Evolutionary conservation across 2,797 vertebrate species (phyloP).

Genomic region (Characodon lateralis): DNA sequence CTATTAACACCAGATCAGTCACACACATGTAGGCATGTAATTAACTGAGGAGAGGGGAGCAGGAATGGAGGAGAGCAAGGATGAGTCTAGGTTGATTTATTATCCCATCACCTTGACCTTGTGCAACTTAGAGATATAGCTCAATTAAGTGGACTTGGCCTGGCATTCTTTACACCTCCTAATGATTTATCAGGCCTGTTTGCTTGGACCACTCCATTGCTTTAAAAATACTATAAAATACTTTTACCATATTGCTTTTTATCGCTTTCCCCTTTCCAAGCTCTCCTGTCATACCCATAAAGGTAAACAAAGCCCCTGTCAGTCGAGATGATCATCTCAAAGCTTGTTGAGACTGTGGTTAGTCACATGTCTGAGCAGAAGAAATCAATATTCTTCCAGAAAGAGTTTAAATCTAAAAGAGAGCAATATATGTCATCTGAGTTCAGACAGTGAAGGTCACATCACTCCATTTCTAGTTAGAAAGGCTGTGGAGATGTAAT

Average conservation of each 20-base stretch:
- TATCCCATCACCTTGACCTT: constrained; percentile 79
- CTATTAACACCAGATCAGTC: constrained; percentile 72
- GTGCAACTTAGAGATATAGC: constrained; percentile 68
- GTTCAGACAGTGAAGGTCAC: constrained; percentile 53
- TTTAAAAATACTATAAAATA: background rate
- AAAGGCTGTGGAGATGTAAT: constrained; percentile 18
- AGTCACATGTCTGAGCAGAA: constrained; percentile 14
- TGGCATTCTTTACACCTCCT: constrained; percentile 39
- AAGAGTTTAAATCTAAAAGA: constrained; percentile 40
- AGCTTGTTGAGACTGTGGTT: constrained; percentile 18
- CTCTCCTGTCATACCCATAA: background rate
- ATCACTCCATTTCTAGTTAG: constrained; percentile 14
- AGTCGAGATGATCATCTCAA: constrained; percentile 39
- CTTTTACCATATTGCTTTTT: background rate
- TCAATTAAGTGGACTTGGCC: constrained; percentile 75
- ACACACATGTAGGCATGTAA: constrained; percentile 72
- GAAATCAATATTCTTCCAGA: constrained; percentile 61
- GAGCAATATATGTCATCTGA: constrained; percentile 39
- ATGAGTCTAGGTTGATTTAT: constrained; percentile 72
- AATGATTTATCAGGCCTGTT: constrained; percentile 50
- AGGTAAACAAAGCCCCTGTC: constrained; percentile 16
- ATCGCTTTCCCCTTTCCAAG: constrained; percentile 1
- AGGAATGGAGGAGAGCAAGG: constrained; percentile 25
- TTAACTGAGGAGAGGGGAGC: constrained; percentile 62
- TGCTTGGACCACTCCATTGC: background rate